phyloP scores from a whole-genome alignment of 2,888 invertebrate species.

The Chloromyia formosa region DNA sequence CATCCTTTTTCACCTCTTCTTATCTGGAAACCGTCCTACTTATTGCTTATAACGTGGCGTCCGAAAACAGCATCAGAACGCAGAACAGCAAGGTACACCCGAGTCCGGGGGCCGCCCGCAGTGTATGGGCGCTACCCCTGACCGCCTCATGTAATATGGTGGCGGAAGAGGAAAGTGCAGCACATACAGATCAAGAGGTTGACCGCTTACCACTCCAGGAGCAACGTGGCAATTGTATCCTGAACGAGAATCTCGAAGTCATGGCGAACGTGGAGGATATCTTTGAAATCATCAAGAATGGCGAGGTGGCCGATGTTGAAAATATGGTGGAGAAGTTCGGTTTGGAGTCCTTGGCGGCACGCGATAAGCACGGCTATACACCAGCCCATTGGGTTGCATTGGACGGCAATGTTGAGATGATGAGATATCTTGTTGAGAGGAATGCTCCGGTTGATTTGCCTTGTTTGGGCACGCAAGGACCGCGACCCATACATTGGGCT shows the following conservation, averaged over 20 bases:
- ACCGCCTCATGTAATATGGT: constrained; percentile 83
- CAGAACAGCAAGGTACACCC: constrained; percentile 74
- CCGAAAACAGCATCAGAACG: constrained; percentile 62
- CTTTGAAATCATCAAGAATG: constrained; percentile 86
- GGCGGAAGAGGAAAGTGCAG: constrained; percentile 71
- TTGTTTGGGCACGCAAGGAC: constrained; percentile 88
- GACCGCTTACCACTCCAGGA: constrained; percentile 62
- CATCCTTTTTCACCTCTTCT: neutral
- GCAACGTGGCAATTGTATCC: constrained; percentile 64
- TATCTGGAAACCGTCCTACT: neutral
- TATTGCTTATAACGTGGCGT: constrained; percentile 61
- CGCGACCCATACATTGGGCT: constrained; percentile 93
- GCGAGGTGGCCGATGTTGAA: constrained; percentile 85
- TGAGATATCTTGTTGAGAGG: constrained; percentile 85
- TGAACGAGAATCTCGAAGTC: constrained; percentile 58
- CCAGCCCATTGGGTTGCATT: constrained; percentile 88
- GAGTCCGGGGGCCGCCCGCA: constrained; percentile 88
- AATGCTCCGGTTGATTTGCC: constrained; percentile 86
- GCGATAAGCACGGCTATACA: constrained; percentile 93
- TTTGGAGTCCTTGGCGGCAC: constrained; percentile 76
- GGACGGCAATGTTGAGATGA: constrained; percentile 89
- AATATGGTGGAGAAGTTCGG: constrained; percentile 84
- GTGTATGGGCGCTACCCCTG: constrained; percentile 86
- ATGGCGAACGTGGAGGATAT: constrained; percentile 70
- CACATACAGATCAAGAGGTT: constrained; percentile 62